Base-by-base conservation (phyloP, 2,888 invertebrate genomes). In the Apoda limacodes region DNA sequence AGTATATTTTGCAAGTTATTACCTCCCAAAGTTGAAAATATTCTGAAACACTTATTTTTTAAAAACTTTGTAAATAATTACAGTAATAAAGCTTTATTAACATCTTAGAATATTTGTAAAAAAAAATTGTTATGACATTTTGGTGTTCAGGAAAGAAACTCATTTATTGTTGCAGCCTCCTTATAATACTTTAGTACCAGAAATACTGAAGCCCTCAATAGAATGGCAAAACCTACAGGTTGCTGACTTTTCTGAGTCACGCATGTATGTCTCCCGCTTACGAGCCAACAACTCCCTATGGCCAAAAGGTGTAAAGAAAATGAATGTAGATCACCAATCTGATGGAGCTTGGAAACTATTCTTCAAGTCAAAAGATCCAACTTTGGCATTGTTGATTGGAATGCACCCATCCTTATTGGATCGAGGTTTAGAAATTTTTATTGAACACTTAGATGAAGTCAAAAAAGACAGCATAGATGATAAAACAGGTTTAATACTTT, bases 201-300 rank as follows among this genome's bases (percentile, higher is more conserved):
- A 61, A 17, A 61, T 50, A 40, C 42, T 80, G 4, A 66, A 66
- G 55, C 74, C 75, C 22, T 78, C 78, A 20, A 68, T 65, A 33
- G 83, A 86, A 50, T 91, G 91, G 90, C 89, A 90, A 62, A 78
- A 83, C 35, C 67, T 82, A 35, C 88, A 89, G 63, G 68, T 89
- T 2, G 81, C 85, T 5, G 84, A 89, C 46, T 91, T 91, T 61
- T 85, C 85, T 5, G 66, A 84, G 22, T 54, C 87, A 3, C 76
- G 88, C 50, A 66, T 83, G 54, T 83, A 84, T 30, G 52, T 85
- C 31, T 61, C 67, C 10, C 48, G 61, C n/a, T 44, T 72, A 39
- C 42, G 52, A 10, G 44, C 50, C 3, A 62, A 62, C 13, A 59
- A 50, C 38, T 44, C 51, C 4, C 19, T 40, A 15, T 61, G 59